These are phyloP conservation scores for Scalopus aquaticus DNA, from an alignment of 2,113 vertebrate genomes.

Conservation along the genomic window DNA sequence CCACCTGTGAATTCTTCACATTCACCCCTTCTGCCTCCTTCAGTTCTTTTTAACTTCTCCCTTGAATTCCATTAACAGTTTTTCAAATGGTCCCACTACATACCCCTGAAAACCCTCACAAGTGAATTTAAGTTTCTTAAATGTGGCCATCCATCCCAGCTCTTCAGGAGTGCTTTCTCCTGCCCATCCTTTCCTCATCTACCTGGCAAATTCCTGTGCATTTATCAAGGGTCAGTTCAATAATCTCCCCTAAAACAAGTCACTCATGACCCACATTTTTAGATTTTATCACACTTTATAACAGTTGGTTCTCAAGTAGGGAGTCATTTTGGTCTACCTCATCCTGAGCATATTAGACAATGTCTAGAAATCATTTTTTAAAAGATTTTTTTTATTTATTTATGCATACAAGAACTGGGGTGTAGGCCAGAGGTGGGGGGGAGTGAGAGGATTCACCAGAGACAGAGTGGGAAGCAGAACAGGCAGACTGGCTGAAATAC, in stretches of 20 bases:
- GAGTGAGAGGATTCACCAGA: too few relatives aligned
- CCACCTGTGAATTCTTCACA: neutral
- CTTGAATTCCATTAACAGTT: neutral
- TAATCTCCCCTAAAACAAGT: neutral
- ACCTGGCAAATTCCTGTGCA: neutral
- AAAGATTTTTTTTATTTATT: too few relatives aligned
- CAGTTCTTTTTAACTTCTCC: neutral
- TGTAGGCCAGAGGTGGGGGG: too few relatives aligned
- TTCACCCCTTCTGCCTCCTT: neutral
- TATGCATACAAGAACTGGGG: too few relatives aligned
- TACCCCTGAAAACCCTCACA: neutral
- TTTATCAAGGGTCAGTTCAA: neutral
- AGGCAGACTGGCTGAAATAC: too few relatives aligned
- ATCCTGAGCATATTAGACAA: neutral
- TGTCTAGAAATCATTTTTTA: neutral
- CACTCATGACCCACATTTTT: neutral
- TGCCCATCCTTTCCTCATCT: neutral
- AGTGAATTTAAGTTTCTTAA: neutral
- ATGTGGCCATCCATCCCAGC: neutral
- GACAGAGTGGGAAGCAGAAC: too few relatives aligned
- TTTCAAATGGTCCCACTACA: neutral
- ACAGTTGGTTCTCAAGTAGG: neutral
- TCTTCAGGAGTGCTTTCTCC: neutral
- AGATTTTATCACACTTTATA: neutral
- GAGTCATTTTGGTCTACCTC: neutral